Base-by-base conservation (phyloP, 2,113 vertebrate species). In the Scopus umbretta region DNA sequence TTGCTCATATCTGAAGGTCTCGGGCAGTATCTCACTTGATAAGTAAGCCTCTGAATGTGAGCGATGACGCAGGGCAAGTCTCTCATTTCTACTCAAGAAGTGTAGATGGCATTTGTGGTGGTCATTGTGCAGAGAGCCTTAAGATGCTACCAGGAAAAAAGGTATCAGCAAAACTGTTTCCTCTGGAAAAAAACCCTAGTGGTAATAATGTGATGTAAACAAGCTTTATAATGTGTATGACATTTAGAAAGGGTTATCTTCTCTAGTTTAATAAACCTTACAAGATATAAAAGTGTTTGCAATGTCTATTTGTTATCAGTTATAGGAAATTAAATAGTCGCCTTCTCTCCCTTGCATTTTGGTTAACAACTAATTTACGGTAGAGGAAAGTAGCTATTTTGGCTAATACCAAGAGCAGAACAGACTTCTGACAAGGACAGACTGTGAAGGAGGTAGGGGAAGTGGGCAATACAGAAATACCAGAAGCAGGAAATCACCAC, bases 21-120 rank as follows among this genome's bases (percentile, higher is more conserved):
- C 6, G 4, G 58, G 34, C 73, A 58, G 59, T 63, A 74, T 87
- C 55, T 63, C 82, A 45, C 27, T 94, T 79, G 80, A 53, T 92
- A 95, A 91, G 30, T 50, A 66, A 96, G 32, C 36, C 72, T 81
- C 88, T 89, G 88, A 96, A 96, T 92, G 80, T 55, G 93, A 91
- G 36, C 0, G 0, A 70, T 93, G 95, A 95, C 72, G 71, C 84
- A 90, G 53, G 70, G 34, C 71, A 89, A 38, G 58, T 85, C 65
- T 96, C 70, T 80, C 22, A 55, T 95, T 93, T 95, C 92, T 88
- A 19, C 85, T 95, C 55, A 75, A 75, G 61, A 74, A 83, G 73
- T 34, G 15, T 19, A 50, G 71, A 59, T 10, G 12, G 73, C n/a
- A 86, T 66, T 82, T 89, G 42, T 30, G 30, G 75, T 66, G 76